phyloP scores from a whole-genome alignment of 2,888 invertebrate genomes.

The Parnassius smintheus region DNA sequence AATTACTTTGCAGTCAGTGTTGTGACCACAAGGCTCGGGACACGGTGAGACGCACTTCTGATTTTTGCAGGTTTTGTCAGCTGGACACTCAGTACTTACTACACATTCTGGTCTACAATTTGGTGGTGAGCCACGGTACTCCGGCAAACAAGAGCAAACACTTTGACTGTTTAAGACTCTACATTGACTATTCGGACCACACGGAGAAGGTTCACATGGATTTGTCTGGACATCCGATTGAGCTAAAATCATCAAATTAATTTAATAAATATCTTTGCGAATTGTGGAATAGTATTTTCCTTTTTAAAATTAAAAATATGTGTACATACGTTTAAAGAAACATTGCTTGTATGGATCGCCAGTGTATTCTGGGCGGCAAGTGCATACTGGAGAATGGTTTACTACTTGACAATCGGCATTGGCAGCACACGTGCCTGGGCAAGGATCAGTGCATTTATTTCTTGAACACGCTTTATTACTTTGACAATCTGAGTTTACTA shows the following conservation, averaged over 20 bases:
- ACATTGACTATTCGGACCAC: slow-evolving; percentile 84
- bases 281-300: too few species aligned
- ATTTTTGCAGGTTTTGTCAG: slow-evolving; percentile 83
- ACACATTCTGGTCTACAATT: slow-evolving; percentile 88
- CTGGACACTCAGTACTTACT: slow-evolving; percentile 85
- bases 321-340: slow-evolving; percentile 55
- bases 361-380: slow-evolving; percentile 83
- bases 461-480: slow-evolving; percentile 86
- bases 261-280: not conserved
- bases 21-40: slow-evolving; percentile 86
- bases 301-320: too few species aligned
- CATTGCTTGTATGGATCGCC: slow-evolving; percentile 88
- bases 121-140: slow-evolving; percentile 85
- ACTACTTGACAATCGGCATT: slow-evolving; percentile 88
- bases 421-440: slow-evolving; percentile 88
- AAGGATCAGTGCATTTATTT: slow-evolving; percentile 89
- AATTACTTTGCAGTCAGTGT: slow-evolving; percentile 85
- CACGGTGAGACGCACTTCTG: slow-evolving; percentile 88
- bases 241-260: slow-evolving; percentile 41
- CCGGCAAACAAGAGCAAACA: slow-evolving; percentile 86
- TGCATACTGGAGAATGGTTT: slow-evolving; percentile 86
- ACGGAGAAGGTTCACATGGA: slow-evolving; percentile 83
- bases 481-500: slow-evolving; percentile 86
- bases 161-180: slow-evolving; percentile 80
- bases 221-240: slow-evolving; percentile 57